phyloP scores from a whole-genome alignment of 2,888 invertebrate genomes.

The Ichneumon xanthorius region DNA sequence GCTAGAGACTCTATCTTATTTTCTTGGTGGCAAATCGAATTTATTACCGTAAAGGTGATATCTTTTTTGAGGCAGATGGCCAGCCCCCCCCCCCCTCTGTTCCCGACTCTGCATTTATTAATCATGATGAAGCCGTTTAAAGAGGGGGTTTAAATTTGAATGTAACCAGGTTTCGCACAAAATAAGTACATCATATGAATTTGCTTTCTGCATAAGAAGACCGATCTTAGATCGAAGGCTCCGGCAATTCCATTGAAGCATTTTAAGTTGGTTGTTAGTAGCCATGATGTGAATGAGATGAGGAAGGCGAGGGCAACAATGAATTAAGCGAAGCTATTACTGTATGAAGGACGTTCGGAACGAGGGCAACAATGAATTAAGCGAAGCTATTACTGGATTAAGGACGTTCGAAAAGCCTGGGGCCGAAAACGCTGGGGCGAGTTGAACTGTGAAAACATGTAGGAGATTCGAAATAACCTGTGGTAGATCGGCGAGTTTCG shows the following conservation, averaged over 20 bases:
- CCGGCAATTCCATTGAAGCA: slow-evolving; percentile 40
- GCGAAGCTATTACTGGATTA: no score
- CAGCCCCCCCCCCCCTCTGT: slow-evolving; percentile 21
- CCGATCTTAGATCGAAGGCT: background rate
- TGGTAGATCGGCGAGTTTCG: background rate
- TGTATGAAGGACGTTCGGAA: background rate
- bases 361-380: no score
- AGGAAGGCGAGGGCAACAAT: background rate
- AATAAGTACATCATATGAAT: slow-evolving; percentile 3
- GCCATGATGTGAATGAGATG: background rate
- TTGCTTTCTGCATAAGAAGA: no score
- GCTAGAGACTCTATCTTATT: slow-evolving; percentile 1
- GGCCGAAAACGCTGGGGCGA: background rate
- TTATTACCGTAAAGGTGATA: background rate
- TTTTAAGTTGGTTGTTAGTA: slow-evolving; percentile 11
- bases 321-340: background rate
- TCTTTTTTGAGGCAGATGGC: slow-evolving; percentile 24
- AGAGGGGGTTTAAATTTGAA: background rate
- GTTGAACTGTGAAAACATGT: background rate
- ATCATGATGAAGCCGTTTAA: slow-evolving; percentile 7
- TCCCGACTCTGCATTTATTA: background rate
- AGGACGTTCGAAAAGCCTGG: no score
- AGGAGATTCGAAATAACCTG: background rate
- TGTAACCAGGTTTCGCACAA: slow-evolving; percentile 22
- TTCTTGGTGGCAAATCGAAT: background rate